A percentile compares a stretch with the other conserved stretches of the same genome.
phyloP scores from a whole-genome alignment of 2,113 vertebrate species.

The Dicrurus megarhynchus region DNA sequence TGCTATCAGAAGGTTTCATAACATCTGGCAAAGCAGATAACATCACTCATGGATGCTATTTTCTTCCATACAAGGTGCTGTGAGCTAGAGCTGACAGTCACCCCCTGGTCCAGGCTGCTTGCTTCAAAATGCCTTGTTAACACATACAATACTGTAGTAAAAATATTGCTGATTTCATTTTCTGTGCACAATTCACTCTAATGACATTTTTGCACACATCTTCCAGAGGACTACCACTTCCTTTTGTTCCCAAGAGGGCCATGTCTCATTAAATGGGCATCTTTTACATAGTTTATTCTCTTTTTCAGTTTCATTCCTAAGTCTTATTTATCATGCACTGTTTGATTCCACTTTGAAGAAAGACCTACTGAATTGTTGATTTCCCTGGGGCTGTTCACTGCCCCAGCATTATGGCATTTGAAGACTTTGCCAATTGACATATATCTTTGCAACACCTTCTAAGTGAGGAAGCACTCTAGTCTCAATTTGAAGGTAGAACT shows the following conservation, averaged over 20 bases:
- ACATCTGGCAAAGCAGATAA: neutral
- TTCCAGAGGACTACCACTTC: neutral
- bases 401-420: neutral
- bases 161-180: neutral
- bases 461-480: neutral
- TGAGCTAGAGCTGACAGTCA: neutral
- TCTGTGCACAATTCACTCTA: neutral
- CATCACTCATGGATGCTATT: neutral
- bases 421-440: neutral
- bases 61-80: neutral
- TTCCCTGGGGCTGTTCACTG: neutral
- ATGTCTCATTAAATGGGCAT: neutral
- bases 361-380: neutral
- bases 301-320: neutral
- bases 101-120: neutral
- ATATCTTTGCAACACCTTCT: neutral
- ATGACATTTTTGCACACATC: neutral
- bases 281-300: neutral
- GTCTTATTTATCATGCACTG: neutral
- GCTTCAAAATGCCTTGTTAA: neutral
- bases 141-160: neutral
- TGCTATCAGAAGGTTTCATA: neutral
- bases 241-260: neutral
- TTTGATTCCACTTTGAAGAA: neutral
- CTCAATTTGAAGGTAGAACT: neutral